Evolutionary conservation across 37 sponge, comb jelly and placozoan genomes (phyloP), one percentile per base, ranked within the genome.

Genomic region (Cladorhizidae sp.): DNA sequence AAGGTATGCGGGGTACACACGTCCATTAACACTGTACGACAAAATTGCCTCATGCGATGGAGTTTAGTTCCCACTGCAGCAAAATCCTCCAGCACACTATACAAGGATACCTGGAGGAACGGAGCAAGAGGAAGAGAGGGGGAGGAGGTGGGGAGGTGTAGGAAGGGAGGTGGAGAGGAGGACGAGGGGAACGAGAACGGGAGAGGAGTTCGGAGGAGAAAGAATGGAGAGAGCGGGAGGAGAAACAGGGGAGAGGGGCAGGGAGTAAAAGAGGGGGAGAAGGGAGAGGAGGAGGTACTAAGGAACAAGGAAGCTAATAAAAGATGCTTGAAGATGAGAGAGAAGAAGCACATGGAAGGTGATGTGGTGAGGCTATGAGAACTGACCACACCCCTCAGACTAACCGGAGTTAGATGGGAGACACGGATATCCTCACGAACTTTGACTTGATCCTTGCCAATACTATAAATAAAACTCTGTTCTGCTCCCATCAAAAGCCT

Each of bases 331-430:
- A n/a, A n/a, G n/a, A n/a, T n/a, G n/a, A n/a, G n/a, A n/a, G n/a
- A n/a, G n/a, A n/a, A n/a, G 26, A 51, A 72, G 40, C 15, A 80
- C 14, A 20, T 2, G 58, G 28, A 35, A 32, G 14, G 3, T 23
- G 11, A 37, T 21, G 9, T 26, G 23, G 65, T 49, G n/a, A n/a
- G n/a, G n/a, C n/a, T n/a, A n/a, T n/a, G 26, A 25, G 64, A 11
- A 63, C 28, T 15, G 26, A 25, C 26, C 9, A 22, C 5, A 32
- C 38, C 21, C 6, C 68, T 32, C 39, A 67, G n/a, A 20, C 77
- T 81, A 39, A 87, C 88, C 32, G 64, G 88, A 23, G 88, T 87
- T 26, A 87, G 76, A 36, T 81, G 77, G 33, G 56, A 70, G 22
- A 87, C 69, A 32, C 76, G 77, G 17, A 87, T 52, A 3, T 35